phyloP scores from a whole-genome alignment of 2,888 invertebrate genomes.

The Conomelus anceps region DNA sequence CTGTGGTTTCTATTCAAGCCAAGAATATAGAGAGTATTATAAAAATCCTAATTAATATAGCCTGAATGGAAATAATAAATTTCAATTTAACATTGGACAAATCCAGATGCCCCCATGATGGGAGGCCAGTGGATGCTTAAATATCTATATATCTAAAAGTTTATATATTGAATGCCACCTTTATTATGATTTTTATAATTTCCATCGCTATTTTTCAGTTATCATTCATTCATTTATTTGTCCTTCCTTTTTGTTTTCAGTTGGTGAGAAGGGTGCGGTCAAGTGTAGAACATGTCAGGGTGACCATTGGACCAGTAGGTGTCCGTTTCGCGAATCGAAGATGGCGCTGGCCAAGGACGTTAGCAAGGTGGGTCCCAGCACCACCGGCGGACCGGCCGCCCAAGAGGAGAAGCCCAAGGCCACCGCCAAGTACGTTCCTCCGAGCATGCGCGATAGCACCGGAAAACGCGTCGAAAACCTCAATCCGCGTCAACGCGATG shows the following conservation, averaged over 20 bases:
- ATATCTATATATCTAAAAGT: too few species aligned
- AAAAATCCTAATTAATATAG: too few species aligned
- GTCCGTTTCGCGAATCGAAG: constrained; percentile 89
- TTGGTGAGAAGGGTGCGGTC: constrained; percentile 51
- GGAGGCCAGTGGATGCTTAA: too few species aligned
- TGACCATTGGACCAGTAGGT: constrained; percentile 97
- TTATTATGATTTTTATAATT: too few species aligned
- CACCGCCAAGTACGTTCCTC: constrained; percentile 73
- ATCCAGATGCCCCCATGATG: too few species aligned
- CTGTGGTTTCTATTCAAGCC: too few species aligned
- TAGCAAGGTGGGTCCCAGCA: constrained; percentile 24
- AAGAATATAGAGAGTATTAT: too few species aligned
- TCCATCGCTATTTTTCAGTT: not conserved
- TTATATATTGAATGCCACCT: too few species aligned
- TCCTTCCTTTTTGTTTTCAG: not conserved
- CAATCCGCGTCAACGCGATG: constrained; percentile 59
- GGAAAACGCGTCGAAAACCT: constrained; percentile 67
- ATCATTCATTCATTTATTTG: not conserved
- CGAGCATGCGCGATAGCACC: constrained; percentile 79
- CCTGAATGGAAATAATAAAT: too few species aligned
- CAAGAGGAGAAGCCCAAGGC: constrained; percentile 43
- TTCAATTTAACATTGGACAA: too few species aligned
- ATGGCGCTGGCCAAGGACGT: constrained; percentile 23
- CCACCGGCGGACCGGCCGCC: constrained; percentile 17
- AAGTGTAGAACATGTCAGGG: constrained; percentile 88